Evolutionary conservation across 2,113 vertebrate genomes (phyloP), one percentile per base, ranked within the genome.

Genomic region (Prietella phreatophila): DNA sequence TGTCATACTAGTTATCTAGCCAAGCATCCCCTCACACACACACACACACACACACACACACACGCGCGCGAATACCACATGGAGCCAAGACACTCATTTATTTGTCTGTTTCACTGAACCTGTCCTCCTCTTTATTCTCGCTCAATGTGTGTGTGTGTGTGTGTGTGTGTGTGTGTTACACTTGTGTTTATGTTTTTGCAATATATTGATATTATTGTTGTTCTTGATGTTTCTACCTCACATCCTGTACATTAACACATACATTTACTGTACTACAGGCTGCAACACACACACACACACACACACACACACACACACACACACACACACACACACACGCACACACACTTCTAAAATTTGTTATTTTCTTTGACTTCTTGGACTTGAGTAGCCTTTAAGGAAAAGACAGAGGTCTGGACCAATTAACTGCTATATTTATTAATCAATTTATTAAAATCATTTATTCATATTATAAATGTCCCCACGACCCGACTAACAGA

Each of bases 1-100:
- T 13, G 19, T 90, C 75, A 90, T 71, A 61, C 42, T 27, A 53
- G 33, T 69, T 47, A 86, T 88, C 79, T 88, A 58, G 69, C 36
- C 56, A 39, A 27, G 60, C 55, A 75, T 22, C 63, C 71, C 61
- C 82, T 53, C 61, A 67, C 61, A 47, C 73, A 76, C 73, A 47
- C 20, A 76, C 39, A 11, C 71, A 58, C 20, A 76, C 39, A 22
- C 71, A 58, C 79, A 81, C 79, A 58, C 79, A 81, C 79, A 81
- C 55, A 58, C 53, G 36, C 55, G 58, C 53, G 58, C 55, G 30
- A n/a, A 82, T 15, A 82, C 58, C 20, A 4, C 82, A 63, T 63
- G 82, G 61, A 65, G 61, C 82, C 60, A 61, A 63, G 13, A 83
- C 27, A 10, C 61, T 42, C 58, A 83, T 83, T 83, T 65, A 67